phyloP scores from a whole-genome alignment of 2,797 vertebrate species.

The Onychomys arenicola region DNA sequence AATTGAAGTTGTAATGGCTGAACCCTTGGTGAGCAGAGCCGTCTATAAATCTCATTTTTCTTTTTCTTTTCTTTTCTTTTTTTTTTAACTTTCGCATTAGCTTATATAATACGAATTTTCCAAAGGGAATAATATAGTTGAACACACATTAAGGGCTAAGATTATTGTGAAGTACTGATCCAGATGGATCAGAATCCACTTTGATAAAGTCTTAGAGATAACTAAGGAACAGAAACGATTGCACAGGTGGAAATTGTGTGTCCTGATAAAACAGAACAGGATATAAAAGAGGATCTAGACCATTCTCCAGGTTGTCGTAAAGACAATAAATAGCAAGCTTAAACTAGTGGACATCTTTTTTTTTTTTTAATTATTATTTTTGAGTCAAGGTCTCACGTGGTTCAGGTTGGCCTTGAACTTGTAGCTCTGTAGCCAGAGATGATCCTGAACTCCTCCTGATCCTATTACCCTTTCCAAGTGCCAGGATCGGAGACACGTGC shows the following conservation, averaged over 20 bases:
- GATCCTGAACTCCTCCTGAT: neutral
- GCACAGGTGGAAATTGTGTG: neutral
- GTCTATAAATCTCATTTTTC: conserved; percentile 24
- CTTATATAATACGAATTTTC: conserved; percentile 49
- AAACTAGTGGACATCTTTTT: neutral
- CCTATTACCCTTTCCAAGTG: neutral
- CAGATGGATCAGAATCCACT: neutral
- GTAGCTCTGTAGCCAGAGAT: neutral
- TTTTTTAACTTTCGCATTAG: conserved; percentile 53
- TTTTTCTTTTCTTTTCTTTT: neutral
- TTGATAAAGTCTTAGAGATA: neutral
- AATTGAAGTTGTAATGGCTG: conserved; percentile 99
- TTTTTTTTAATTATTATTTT: neutral
- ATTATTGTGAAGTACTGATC: neutral
- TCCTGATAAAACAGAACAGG: neutral
- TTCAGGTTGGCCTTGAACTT: neutral
- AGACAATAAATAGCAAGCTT: neutral
- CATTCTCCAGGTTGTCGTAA: neutral
- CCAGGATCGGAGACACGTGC: neutral
- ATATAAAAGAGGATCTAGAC: conserved; percentile 32
- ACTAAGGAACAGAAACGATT: neutral
- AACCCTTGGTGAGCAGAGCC: conserved; percentile 95
- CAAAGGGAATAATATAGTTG: conserved; percentile 44
- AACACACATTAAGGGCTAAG: conserved; percentile 23
- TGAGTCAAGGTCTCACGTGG: neutral